These are phyloP conservation scores for Flexamia atlantica DNA, from an alignment of 2,888 invertebrate species.

Conservation along the genomic window DNA sequence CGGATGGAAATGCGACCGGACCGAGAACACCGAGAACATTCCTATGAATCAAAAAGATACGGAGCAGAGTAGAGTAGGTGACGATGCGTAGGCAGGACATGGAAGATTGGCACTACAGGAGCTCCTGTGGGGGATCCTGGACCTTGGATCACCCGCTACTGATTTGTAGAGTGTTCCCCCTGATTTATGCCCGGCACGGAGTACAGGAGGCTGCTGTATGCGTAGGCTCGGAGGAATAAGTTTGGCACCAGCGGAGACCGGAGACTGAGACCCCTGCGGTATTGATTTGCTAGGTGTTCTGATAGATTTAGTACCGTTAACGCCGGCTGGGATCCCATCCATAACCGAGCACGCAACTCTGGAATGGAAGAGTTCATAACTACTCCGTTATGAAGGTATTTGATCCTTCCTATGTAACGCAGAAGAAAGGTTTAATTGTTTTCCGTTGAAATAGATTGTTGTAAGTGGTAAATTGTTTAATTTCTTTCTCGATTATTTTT, in stretches of 20 bases:
- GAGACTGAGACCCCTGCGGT: slow-evolving; percentile 50
- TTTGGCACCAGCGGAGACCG: no score
- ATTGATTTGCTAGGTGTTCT: slow-evolving; percentile 59
- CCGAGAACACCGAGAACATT: background rate
- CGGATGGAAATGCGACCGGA: background rate
- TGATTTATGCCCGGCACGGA: slow-evolving; percentile 15
- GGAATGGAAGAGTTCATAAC: background rate
- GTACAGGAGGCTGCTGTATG: no score
- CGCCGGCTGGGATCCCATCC: slow-evolving; percentile 32
- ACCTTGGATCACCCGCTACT: slow-evolving; percentile 42
- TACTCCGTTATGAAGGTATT: background rate
- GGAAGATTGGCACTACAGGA: slow-evolving; percentile 43
- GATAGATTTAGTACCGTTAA: slow-evolving; percentile 59
- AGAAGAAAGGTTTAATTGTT: no score
- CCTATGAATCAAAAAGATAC: slow-evolving; percentile 54
- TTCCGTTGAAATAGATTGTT: no score
- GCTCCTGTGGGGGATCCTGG: slow-evolving; percentile 10
- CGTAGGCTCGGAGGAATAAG: slow-evolving; percentile 42
- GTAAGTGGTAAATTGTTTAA: no score
- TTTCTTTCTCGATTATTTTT: no score
- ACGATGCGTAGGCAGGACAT: slow-evolving; percentile 50
- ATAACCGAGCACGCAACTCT: slow-evolving; percentile 40
- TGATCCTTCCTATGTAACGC: background rate
- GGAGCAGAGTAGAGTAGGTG: slow-evolving; percentile 48
- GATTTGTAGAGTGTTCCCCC: slow-evolving; percentile 45